Conservation (phyloP, 2,797 vertebrate species). For the Melanotaenia nigrans region DNA sequence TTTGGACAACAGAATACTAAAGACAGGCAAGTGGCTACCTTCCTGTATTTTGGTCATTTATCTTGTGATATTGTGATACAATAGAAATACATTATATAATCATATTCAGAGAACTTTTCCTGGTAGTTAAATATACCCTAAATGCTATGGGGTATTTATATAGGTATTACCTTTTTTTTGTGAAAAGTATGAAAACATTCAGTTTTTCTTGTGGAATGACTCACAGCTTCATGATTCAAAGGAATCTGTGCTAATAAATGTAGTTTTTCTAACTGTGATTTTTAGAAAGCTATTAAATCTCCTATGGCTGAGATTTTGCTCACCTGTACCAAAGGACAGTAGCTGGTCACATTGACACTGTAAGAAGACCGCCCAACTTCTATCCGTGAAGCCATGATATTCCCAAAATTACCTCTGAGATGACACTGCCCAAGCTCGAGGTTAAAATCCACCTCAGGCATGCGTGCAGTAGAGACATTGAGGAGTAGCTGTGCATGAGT, state of each 20-base stretch:
- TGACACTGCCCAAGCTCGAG: conserved; percentile 80
- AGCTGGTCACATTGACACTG: conserved; percentile 73
- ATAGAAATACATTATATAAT: too few species aligned
- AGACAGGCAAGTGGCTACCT: too few species aligned
- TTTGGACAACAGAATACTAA: too few species aligned
- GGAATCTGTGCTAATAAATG: conserved; percentile 12
- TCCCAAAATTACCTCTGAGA: conserved; percentile 67
- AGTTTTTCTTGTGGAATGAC: too few species aligned
- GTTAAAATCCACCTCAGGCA: conserved; percentile 53
- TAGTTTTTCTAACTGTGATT: conserved; percentile 21
- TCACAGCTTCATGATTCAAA: conserved; percentile 16
- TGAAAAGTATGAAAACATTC: too few species aligned
- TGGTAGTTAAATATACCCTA: too few species aligned
- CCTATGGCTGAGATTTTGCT: background rate
- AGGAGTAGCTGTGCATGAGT: conserved; percentile 67
- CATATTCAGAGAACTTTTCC: too few species aligned
- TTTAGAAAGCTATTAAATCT: conserved; percentile 9
- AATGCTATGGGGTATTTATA: too few species aligned
- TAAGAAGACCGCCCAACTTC: conserved; percentile 65
- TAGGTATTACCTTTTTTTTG: too few species aligned
- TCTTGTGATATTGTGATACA: too few species aligned
- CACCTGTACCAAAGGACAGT: conserved; percentile 82
- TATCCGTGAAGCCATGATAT: conserved; percentile 37
- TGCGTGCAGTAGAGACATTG: conserved; percentile 37
- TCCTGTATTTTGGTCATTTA: too few species aligned